Base-by-base conservation (phyloP, 2,888 invertebrate genomes). In the Pterobdella sp. region DNA sequence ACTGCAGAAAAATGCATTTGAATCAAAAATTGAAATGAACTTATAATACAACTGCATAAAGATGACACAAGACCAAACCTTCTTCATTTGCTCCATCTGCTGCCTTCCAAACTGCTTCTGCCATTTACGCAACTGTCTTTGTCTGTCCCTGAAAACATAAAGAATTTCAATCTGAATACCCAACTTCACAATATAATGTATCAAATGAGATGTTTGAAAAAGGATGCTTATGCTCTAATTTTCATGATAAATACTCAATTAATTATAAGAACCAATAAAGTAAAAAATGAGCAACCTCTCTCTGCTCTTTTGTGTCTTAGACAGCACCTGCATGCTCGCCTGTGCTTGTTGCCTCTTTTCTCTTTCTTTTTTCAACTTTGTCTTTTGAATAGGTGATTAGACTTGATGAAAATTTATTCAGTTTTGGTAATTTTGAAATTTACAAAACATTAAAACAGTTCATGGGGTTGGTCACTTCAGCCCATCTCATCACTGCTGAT, bases 221-320 rank as follows among this genome's bases (percentile, higher is more conserved):
- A 26, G n/a, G n/a, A n/a, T n/a, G n/a, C n/a, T n/a, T n/a, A n/a
- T n/a, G n/a, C n/a, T n/a, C n/a, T n/a, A n/a, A n/a, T n/a, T n/a
- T n/a, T n/a, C n/a, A n/a, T n/a, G n/a, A n/a, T n/a, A n/a, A n/a
- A n/a, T n/a, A 22, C 26, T 14, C 36, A 72, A 31, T 32, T 42
- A 18, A 18, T 52, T 10, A 26, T 31, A 35, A n/a, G 14, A 66
- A 36, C 26, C 31, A 1, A 22, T 34, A 34, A 63, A 71, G 29
- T 31, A 36, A 42, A 22, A n/a, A 64, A 31, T 31, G 10, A 66
- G 73, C 74, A 78, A 82, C 85, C 84, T 82, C 78, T 85, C 85
- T 75, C 84, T 79, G 77, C 90, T 88, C 85, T 93, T 90, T 73
- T 89, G 85, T 14, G 90, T 90, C 85, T 93, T 94, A 76, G 90